Conservation (phyloP, 2,797 vertebrate genomes). For the Eurystomus glaucurus region DNA sequence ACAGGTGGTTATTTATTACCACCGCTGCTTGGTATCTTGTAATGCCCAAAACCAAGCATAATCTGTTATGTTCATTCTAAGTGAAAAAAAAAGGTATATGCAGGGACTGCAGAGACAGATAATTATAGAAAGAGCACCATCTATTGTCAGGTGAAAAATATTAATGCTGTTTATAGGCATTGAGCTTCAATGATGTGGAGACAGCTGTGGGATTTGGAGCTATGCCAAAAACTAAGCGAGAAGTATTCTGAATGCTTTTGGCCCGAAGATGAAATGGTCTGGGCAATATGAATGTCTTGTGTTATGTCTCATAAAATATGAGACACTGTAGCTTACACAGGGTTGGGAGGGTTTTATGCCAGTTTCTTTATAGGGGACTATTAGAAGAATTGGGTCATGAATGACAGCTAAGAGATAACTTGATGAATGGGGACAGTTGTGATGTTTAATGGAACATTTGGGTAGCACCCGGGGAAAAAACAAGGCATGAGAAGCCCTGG, state of each 20-base stretch:
- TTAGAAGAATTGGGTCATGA: neutral
- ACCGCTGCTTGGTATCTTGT: neutral
- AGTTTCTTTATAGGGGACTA: neutral
- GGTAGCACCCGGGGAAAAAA: neutral
- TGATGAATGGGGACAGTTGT: neutral
- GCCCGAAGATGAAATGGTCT: neutral
- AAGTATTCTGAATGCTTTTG: neutral
- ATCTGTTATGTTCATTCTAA: neutral
- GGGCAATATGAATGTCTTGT: fast-evolving
- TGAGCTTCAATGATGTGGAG: neutral
- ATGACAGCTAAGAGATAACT: neutral
- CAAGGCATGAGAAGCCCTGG: neutral
- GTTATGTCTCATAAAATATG: neutral
- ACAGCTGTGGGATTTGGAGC: neutral
- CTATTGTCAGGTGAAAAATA: slow-evolving; percentile 47
- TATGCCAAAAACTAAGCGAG: neutral
- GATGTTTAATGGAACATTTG: neutral
- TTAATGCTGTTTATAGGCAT: neutral
- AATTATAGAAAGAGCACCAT: slow-evolving; percentile 73
- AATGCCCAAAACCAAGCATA: neutral
- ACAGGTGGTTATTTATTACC: neutral
- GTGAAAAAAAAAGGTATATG: neutral
- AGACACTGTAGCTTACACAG: neutral
- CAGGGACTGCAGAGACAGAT: neutral
- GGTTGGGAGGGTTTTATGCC: neutral